These are phyloP conservation scores for Corvus moneduloides DNA, from an alignment of 2,113 vertebrate genomes.

Conservation along the genomic window DNA sequence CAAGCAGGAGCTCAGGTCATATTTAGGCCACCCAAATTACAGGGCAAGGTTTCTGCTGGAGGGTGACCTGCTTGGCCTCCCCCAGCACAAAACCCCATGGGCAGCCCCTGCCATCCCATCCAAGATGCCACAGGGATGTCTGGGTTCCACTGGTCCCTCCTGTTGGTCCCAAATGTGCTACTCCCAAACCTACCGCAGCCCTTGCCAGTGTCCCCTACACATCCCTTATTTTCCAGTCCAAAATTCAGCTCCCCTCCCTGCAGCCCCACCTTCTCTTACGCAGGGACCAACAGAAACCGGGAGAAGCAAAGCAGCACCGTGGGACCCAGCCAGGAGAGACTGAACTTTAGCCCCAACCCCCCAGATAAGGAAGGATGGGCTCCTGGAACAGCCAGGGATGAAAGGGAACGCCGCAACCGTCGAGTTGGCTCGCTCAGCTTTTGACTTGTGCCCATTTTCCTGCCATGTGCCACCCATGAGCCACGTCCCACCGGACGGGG, in stretches of 20 bases:
- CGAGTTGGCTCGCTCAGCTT: neutral
- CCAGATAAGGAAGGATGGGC: neutral
- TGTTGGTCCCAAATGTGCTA: neutral
- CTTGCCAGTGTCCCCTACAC: neutral
- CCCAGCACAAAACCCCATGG: neutral
- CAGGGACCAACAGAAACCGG: neutral
- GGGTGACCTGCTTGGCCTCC: neutral
- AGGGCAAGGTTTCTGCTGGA: neutral
- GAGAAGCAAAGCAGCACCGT: neutral
- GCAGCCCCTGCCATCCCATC: neutral
- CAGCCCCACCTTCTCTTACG: neutral
- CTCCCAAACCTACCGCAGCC: neutral
- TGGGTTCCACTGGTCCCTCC: neutral
- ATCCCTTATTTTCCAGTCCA: neutral
- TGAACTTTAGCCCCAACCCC: neutral
- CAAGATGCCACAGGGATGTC: accelerated
- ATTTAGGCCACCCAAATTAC: conserved; percentile 48
- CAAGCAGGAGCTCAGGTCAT: neutral
- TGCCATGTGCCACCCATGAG: neutral
- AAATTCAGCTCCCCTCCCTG: neutral
- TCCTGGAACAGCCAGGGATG: neutral
- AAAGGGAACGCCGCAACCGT: accelerated
- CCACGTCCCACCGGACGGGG: neutral
- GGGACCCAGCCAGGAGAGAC: accelerated
- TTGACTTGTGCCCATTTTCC: neutral